A percentile compares a stretch with the other conserved stretches of the same genome.
Evolutionary conservation across 2,888 invertebrate species (phyloP).

Genomic region (Cephus spinipes): DNA sequence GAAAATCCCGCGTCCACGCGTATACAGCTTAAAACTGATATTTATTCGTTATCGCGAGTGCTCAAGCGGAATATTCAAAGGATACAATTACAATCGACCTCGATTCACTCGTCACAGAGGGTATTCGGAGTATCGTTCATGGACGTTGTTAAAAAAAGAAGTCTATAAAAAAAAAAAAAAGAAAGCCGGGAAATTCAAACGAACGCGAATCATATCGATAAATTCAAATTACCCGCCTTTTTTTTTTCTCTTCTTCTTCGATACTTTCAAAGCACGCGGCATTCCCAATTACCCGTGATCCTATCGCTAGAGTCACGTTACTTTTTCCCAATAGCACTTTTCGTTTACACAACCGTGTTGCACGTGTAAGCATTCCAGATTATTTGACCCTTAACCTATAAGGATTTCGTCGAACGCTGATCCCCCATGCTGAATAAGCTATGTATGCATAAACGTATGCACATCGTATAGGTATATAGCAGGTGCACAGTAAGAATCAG

Average conservation of each 20-base stretch:
- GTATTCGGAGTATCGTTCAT: background rate
- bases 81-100: background rate
- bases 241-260: background rate
- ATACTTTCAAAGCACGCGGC: background rate
- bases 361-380: background rate
- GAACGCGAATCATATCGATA: background rate
- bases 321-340: background rate
- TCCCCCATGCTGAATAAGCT: background rate
- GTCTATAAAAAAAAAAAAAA: too few species aligned
- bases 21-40: background rate
- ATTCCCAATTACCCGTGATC: background rate
- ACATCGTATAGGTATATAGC: background rate
- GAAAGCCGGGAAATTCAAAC: background rate
- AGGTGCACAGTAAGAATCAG: background rate
- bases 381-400: background rate
- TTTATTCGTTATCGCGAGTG: background rate
- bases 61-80: background rate
- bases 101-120: background rate
- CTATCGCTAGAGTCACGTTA: background rate
- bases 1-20: background rate
- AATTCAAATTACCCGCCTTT: background rate
- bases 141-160: background rate
- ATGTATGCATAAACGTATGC: background rate
- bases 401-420: background rate
- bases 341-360: background rate